Evolutionary conservation across 2,797 vertebrate genomes (phyloP).

Genomic region (Onychomys torridus): DNA sequence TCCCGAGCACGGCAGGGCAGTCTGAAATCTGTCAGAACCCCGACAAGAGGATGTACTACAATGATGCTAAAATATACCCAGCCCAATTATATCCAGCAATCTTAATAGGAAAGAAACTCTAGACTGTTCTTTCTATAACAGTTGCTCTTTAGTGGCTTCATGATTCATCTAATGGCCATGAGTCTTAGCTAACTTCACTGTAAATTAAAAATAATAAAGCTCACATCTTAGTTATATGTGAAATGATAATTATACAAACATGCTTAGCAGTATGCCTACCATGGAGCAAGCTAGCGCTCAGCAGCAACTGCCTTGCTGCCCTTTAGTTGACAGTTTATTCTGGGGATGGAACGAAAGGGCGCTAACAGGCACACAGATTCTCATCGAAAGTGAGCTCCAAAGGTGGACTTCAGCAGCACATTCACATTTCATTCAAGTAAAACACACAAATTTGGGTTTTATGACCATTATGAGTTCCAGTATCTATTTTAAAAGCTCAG

Average conservation of each 20-base stretch:
- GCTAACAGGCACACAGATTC: not conserved
- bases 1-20: not conserved
- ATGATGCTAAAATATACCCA: not conserved
- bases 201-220: slow-evolving; percentile 72
- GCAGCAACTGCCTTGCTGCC: slow-evolving; percentile 26
- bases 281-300: slow-evolving; percentile 3
- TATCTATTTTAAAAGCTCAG: slow-evolving; percentile 28
- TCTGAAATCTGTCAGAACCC: not conserved
- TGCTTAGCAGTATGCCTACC: slow-evolving; percentile 27
- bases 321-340: slow-evolving; percentile 51
- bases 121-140: slow-evolving; percentile 17
- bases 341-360: not conserved
- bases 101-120: slow-evolving; percentile 19
- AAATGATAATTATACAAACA: slow-evolving; percentile 25
- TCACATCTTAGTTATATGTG: slow-evolving; percentile 15
- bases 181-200: slow-evolving; percentile 52
- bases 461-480: slow-evolving; percentile 2
- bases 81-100: not conserved
- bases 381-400: slow-evolving; percentile 37
- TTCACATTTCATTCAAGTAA: not conserved
- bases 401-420: not conserved
- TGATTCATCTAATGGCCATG: slow-evolving; percentile 6
- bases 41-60: not conserved
- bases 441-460: slow-evolving; percentile 38
- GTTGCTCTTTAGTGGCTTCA: not conserved